A percentile compares a stretch with the other conserved stretches of the same genome.
phyloP scores from a whole-genome alignment of 2,888 invertebrate species.

The Cerastoderma edule region DNA sequence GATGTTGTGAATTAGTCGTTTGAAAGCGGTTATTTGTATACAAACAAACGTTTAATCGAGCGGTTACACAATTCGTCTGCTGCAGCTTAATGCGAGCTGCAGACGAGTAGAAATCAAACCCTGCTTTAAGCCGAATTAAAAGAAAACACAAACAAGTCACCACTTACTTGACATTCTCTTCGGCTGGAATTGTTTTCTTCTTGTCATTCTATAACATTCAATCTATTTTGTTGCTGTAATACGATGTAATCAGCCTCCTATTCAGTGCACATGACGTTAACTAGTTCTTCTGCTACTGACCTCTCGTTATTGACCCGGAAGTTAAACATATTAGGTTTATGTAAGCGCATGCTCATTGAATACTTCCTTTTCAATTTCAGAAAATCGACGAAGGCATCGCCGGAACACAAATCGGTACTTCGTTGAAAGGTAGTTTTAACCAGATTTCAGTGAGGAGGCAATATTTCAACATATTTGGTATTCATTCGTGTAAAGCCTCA shows the following conservation, averaged over 20 bases:
- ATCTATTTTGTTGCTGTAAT: conserved; percentile 39
- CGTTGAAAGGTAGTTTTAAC: conserved; percentile 6
- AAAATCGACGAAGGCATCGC: conserved; percentile 50
- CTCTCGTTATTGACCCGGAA: conserved; percentile 70
- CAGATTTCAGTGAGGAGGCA: not conserved
- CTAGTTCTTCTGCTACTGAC: conserved; percentile 65
- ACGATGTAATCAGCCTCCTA: conserved; percentile 40
- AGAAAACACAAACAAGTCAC: conserved; percentile 30
- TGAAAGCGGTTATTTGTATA: conserved; percentile 51
- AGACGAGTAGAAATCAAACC: conserved; percentile 6
- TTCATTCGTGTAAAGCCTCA: too few species aligned
- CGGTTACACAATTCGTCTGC: too few species aligned
- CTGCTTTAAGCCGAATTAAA: not conserved
- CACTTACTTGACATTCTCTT: conserved; percentile 80
- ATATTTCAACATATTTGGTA: too few species aligned
- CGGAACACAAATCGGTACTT: conserved; percentile 35
- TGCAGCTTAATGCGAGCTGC: conserved; percentile 12
- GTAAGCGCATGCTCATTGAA: conserved; percentile 59
- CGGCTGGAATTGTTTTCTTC: conserved; percentile 87
- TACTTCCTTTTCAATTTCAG: conserved; percentile 34
- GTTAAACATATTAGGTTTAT: conserved; percentile 49
- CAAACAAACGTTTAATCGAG: conserved; percentile 60
- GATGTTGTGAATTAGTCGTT: conserved; percentile 4
- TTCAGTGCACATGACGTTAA: conserved; percentile 51
- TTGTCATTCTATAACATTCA: conserved; percentile 72